Evolutionary conservation across 1,140 invertebrate genomes (phyloP).

Genomic region (Rhopalosiphum padi): DNA sequence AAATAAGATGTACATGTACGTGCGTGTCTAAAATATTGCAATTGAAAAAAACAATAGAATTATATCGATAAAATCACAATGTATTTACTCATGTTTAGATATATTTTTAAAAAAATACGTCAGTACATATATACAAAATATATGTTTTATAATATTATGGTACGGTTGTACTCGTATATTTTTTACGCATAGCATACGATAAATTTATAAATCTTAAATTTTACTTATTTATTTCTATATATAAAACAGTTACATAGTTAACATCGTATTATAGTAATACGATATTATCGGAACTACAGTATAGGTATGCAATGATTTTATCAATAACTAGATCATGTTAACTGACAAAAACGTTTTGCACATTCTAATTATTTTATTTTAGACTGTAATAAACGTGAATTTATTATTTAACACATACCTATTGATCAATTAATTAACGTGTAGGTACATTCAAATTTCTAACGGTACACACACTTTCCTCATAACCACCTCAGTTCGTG

Average conservation of each 20-base stretch:
- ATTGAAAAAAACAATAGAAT: background rate
- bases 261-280: background rate
- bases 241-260: background rate
- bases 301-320: background rate
- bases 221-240: background rate
- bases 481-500: background rate
- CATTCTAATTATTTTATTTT: constrained; percentile 7
- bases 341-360: background rate
- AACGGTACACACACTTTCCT: constrained; percentile 15
- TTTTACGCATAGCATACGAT: background rate
- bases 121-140: background rate
- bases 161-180: background rate
- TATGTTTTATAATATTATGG: background rate
- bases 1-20: background rate
- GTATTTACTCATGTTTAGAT: background rate
- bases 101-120: background rate
- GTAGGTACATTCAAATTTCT: constrained; percentile 34
- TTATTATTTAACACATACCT: background rate
- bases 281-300: background rate
- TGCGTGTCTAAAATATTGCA: background rate
- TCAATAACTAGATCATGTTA: background rate
- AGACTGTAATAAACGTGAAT: constrained; percentile 8
- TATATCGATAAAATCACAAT: background rate
- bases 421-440: background rate
- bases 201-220: background rate